phyloP scores from a whole-genome alignment of 2,888 invertebrate species.

The Incurvaria masculella region DNA sequence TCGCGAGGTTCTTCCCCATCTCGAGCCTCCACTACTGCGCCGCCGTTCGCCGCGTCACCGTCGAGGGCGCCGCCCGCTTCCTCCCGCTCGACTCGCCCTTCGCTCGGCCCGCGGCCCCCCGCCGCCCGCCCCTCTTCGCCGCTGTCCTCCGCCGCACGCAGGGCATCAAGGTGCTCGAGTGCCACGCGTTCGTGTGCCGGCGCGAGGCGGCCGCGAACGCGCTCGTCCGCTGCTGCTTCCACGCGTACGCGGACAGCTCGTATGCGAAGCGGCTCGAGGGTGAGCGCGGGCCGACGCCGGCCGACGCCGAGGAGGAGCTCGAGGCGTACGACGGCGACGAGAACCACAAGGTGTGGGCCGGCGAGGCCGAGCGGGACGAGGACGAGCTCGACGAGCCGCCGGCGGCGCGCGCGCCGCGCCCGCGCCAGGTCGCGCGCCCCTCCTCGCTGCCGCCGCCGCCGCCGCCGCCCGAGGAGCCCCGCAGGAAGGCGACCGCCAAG shows the following conservation, averaged over 20 bases:
- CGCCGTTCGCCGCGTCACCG: constrained; percentile 85
- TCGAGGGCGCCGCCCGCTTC: constrained; percentile 78
- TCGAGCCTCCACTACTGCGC: constrained; percentile 95
- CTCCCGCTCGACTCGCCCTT: constrained; percentile 95
- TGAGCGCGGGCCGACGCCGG: constrained; percentile 48
- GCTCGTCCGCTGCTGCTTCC: constrained; percentile 94
- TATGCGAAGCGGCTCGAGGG: constrained; percentile 82
- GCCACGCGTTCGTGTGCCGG: constrained; percentile 98
- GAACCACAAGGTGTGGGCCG: constrained; percentile 93
- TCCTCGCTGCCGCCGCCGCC: constrained; percentile 82
- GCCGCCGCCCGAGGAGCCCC: constrained; percentile 64
- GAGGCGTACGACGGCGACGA: constrained; percentile 88
- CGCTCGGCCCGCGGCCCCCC: constrained; percentile 86
- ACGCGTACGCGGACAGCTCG: constrained; percentile 95
- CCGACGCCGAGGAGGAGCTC: constrained; percentile 65
- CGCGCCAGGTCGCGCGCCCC: constrained; percentile 76
- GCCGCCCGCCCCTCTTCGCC: constrained; percentile 95
- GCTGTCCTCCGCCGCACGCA: constrained; percentile 93
- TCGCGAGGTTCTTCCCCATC: constrained; percentile 94
- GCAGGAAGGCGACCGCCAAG: constrained; percentile 51
- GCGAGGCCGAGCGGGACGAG: constrained; percentile 64
- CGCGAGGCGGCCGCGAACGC: constrained; percentile 97
- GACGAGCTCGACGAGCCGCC: constrained; percentile 71
- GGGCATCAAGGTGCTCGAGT: constrained; percentile 97
- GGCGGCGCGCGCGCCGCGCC: constrained; percentile 65